Conservation (phyloP, 1,140 invertebrate genomes). For the Magallana angulata region DNA sequence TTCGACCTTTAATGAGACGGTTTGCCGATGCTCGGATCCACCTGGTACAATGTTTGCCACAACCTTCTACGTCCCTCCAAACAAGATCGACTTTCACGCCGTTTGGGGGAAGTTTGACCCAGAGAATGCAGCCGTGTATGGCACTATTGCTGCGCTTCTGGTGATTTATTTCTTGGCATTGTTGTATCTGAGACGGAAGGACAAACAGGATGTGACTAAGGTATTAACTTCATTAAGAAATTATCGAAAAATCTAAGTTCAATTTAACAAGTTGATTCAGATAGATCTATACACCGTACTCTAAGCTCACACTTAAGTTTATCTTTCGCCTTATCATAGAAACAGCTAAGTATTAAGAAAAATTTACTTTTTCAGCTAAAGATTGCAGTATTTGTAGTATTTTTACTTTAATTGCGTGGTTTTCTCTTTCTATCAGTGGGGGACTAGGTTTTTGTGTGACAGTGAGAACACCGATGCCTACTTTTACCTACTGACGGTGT, state of each 20-base stretch:
- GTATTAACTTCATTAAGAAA: slow-evolving; percentile 32
- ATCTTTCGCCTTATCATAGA: no score
- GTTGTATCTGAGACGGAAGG: slow-evolving; percentile 78
- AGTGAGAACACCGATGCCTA: slow-evolving; percentile 68
- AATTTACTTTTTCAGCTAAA: no score
- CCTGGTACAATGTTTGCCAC: slow-evolving; percentile 61
- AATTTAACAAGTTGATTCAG: no score
- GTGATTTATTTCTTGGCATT: slow-evolving; percentile 77
- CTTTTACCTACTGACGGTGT: slow-evolving; percentile 73
- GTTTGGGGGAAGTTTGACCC: slow-evolving; percentile 77
- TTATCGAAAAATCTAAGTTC: no score
- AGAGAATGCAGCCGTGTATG: slow-evolving; percentile 71
- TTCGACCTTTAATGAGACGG: slow-evolving; percentile 54
- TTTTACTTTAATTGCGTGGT: no score
- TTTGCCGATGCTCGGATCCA: slow-evolving; percentile 59
- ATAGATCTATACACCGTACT: no score
- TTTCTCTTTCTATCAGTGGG: slow-evolving; percentile 62
- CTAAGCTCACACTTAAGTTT: no score
- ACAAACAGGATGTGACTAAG: slow-evolving; percentile 71
- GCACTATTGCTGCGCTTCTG: slow-evolving; percentile 78
- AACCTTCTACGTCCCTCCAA: slow-evolving; percentile 79
- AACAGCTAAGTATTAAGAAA: no score
- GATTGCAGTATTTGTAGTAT: no score
- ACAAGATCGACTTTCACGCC: slow-evolving; percentile 81
- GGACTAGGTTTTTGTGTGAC: slow-evolving; percentile 68